Base-by-base conservation (phyloP, 2,888 invertebrate species). In the Corythucha ciliata region DNA sequence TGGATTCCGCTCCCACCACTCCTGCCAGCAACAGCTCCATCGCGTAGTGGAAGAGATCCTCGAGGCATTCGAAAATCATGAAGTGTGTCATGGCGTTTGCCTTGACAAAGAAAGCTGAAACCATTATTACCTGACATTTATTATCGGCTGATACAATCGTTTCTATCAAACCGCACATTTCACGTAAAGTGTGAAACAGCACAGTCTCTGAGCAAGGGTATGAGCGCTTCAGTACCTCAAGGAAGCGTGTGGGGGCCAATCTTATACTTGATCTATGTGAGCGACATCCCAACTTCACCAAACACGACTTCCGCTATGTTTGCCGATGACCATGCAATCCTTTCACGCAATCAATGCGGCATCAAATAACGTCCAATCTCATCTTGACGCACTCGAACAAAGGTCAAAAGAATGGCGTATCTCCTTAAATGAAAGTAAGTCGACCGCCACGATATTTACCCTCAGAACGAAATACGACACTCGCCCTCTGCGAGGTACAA, bases 161-260 rank as follows among this genome's bases (percentile, higher is more conserved):
- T 20, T 25, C 10, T 45, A 4, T 3, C 45, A 32, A 45, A 33
- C 12, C 12, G 33, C 6, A 29, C 44, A 16, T 44, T 44, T 14
- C 29, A 29, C 20, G 32, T 45, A 12, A 32, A 33, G 45, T 45
- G 20, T 16, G 8, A 32, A 22, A 12, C 14, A 20, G 45, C 18
- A 4, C 29, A 7, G 2, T 45, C 45, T 3, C 20, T 1, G 33
- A 33, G 4, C 2, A 14, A 25, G 4, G 20, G 33, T 20, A 20
- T 45, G 33, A n/a, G 14, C 4, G 29, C 45, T n/a, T 32, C 33
- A 1, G 32, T 45, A 6, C 45, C 45, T 12, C 33, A 45, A 18
- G 33, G 45, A 16, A 45, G 32, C 45, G 45, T 45, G 21, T 33
- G 32, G 33, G 45, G 45, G 12, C 45, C 45, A 8, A 32, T 45